These are phyloP conservation scores for Drosophila carrolli DNA, from an alignment of 1,140 invertebrate species.

Conservation along the genomic window DNA sequence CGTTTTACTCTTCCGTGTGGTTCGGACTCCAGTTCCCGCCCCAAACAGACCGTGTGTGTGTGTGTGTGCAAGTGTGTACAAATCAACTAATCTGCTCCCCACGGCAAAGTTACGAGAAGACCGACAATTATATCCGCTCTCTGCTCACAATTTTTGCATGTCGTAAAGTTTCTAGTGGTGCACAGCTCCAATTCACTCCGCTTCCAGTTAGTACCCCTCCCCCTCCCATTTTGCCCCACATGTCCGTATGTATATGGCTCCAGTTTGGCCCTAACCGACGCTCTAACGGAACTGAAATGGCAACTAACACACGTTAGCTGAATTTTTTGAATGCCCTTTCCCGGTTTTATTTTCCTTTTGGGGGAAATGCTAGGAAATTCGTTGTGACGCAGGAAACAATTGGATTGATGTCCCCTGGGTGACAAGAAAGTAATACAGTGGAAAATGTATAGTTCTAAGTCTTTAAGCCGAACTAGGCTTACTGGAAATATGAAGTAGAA, in stretches of 20 bases:
- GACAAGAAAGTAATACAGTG: constrained; percentile 1
- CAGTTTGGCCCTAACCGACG: constrained; percentile 38
- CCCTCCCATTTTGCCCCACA: constrained; percentile 2
- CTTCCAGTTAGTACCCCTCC: not conserved
- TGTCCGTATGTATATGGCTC: constrained; percentile 14
- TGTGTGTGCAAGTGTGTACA: constrained; percentile 53
- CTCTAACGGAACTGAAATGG: constrained; percentile 40
- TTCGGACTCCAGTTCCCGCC: constrained; percentile 17
- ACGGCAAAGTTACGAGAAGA: constrained; percentile 82
- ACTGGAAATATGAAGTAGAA: not conserved
- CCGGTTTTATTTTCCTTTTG: constrained; percentile 1
- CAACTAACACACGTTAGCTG: constrained; percentile 31
- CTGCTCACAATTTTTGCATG: constrained; percentile 82
- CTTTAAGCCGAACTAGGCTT: not conserved
- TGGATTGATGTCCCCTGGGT: constrained; percentile 11
- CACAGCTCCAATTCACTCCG: constrained; percentile 42
- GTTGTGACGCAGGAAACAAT: constrained; percentile 11
- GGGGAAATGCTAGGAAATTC: constrained; percentile 2
- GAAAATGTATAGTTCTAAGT: not conserved
- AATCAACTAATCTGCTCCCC: constrained; percentile 83
- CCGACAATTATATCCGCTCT: constrained; percentile 83
- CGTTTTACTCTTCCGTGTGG: constrained; percentile 70
- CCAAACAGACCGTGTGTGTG: constrained; percentile 8
- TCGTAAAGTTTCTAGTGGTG: constrained; percentile 81
- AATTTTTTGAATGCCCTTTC: constrained; percentile 43